Conservation (phyloP, 2,113 vertebrate genomes). For the Lonchura striata region DNA sequence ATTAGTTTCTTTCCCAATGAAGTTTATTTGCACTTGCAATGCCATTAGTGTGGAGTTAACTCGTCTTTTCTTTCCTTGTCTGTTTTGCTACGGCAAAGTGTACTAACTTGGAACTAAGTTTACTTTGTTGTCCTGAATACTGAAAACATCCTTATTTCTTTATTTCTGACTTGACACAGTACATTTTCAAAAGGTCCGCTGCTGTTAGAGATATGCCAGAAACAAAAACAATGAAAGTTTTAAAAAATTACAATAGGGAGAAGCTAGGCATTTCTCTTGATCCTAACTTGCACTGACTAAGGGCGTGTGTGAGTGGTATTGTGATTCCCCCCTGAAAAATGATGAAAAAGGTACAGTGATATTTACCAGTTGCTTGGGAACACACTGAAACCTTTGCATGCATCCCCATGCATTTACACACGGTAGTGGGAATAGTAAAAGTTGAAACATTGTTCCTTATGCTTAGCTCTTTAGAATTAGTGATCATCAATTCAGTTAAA, state of each 20-base stretch:
- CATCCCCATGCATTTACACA: not conserved
- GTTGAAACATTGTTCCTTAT: not conserved
- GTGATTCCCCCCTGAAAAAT: not conserved
- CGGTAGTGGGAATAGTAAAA: not conserved
- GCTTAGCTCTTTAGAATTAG: not conserved
- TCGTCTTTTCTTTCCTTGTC: not conserved
- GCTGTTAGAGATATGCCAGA: not conserved
- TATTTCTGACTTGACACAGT: not conserved
- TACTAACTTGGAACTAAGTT: not conserved
- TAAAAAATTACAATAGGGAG: not conserved
- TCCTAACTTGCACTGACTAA: not conserved
- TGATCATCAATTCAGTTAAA: not conserved
- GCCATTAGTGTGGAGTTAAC: not conserved
- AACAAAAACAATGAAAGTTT: not conserved
- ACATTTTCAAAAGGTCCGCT: not conserved
- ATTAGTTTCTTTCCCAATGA: not conserved
- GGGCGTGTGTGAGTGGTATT: not conserved
- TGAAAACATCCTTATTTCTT: not conserved
- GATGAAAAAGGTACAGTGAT: not conserved
- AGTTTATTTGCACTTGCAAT: not conserved
- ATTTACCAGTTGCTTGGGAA: not conserved
- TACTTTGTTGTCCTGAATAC: not conserved
- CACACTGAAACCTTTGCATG: not conserved
- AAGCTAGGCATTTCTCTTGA: not conserved
- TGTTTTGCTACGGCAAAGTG: not conserved